Evolutionary conservation across 2,888 invertebrate genomes (phyloP), one percentile per base, ranked within the genome.

Genomic region (Clitarchus hookeri): DNA sequence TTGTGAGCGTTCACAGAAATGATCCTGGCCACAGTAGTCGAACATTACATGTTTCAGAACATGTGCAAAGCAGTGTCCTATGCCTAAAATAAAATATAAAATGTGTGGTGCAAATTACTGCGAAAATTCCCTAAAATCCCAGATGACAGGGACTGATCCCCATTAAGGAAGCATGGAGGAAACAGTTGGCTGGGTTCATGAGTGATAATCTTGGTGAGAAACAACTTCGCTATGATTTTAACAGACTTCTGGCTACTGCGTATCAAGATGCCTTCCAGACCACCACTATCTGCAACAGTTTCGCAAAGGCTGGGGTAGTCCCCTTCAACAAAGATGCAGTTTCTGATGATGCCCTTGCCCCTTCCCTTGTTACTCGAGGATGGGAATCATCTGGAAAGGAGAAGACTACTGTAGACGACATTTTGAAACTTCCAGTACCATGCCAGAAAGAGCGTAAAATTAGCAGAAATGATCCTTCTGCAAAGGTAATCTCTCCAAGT

Each of bases 261-360:
- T 83, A 83, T 44, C 36, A 48, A 44, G 83, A 83, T 25, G 83
- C 83, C 27, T 83, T 83, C 44, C 44, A 83, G 25, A 44, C 54
- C n/a, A 84, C 54, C 3, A 84, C 65, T 65, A 65, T 84, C 65
- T 84, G 54, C 26, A 84, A 84, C 65, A 84, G 84, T 48, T 84
- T 53, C 36, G 54, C 36, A 54, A 84, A 84, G 65, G 6, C 84
- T 25, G 84, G 54, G 65, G 54, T 84, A 54, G n/a, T 27, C 26
- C 84, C 65, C 12, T 84, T 84, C 0, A 84, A 54, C 65, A 65
- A 65, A 65, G 65, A 84, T 84, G 65, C 65, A 26, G 84, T 84
- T 65, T 25, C 84, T 65, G 84, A 84, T 26, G 65, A 84, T 53
- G 84, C 84, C 65, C 3, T 84, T 23, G 84, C 84, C 19, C 84